These are phyloP conservation scores for Vulpes ferrilata DNA, from an alignment of 2,113 vertebrate species.

Conservation along the genomic window DNA sequence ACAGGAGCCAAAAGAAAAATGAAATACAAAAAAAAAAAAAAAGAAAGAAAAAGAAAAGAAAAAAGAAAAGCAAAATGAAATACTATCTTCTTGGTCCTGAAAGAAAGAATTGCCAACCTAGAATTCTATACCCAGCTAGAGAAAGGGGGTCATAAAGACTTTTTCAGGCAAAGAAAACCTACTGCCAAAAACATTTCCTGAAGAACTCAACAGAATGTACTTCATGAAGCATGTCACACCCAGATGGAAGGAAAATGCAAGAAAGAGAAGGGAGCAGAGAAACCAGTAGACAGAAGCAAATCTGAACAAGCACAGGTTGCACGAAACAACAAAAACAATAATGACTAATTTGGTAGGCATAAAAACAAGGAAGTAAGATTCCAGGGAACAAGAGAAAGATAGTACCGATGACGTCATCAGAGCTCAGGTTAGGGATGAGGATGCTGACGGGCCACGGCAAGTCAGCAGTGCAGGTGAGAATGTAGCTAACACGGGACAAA, in stretches of 20 bases:
- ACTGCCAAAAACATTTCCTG: too few species aligned
- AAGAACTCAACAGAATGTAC: not conserved
- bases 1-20: not conserved
- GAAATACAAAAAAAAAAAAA: not conserved
- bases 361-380: not conserved
- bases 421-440: not conserved
- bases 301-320: not conserved
- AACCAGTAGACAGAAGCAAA: too few species aligned
- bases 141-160: not conserved
- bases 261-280: not conserved
- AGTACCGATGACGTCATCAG: accelerated
- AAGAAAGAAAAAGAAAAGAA: too few species aligned
- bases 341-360: not conserved
- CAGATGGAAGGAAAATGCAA: not conserved
- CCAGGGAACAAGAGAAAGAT: not conserved
- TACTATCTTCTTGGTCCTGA: accelerated
- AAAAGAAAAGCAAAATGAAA: not conserved
- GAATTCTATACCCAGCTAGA: not conserved
- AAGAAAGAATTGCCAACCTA: not conserved
- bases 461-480: not conserved
- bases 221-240: not conserved
- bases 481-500: not conserved
- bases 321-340: too few species aligned
- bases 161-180: not conserved
- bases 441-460: not conserved